Evolutionary conservation across 2,113 vertebrate species (phyloP).

Genomic region (Arenaria interpres): DNA sequence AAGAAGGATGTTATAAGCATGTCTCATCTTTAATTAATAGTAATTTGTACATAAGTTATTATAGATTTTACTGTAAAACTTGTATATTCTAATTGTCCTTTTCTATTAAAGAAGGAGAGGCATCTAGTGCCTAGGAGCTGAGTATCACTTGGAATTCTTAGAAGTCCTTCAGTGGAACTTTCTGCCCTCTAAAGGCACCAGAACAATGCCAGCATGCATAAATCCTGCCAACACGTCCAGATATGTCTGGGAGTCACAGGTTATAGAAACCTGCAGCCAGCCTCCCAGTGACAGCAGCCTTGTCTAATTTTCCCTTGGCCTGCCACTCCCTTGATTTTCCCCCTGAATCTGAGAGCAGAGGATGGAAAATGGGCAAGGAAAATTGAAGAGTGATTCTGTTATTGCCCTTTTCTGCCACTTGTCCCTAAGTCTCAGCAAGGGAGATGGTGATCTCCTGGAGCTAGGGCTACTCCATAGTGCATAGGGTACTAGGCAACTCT

Average conservation of each 20-base stretch:
- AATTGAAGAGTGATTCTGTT: not conserved
- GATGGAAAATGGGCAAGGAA: not conserved
- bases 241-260: not conserved
- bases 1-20: not conserved
- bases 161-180: not conserved
- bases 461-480: not conserved
- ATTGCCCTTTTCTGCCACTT: not conserved
- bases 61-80: not conserved
- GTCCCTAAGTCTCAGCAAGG: not conserved
- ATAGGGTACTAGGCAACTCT: not conserved
- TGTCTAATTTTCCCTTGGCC: not conserved
- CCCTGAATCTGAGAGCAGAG: not conserved
- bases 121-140: not conserved
- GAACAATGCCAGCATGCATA: not conserved
- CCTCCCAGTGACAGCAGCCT: not conserved
- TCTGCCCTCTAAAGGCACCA: not conserved
- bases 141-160: not conserved
- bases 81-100: not conserved
- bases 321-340: not conserved
- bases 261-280: not conserved
- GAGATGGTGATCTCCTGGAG: not conserved
- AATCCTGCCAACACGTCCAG: not conserved
- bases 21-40: not conserved
- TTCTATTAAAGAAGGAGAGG: not conserved
- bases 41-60: not conserved